phyloP scores from a whole-genome alignment of 2,888 invertebrate genomes.

The Aphodius granarius region DNA sequence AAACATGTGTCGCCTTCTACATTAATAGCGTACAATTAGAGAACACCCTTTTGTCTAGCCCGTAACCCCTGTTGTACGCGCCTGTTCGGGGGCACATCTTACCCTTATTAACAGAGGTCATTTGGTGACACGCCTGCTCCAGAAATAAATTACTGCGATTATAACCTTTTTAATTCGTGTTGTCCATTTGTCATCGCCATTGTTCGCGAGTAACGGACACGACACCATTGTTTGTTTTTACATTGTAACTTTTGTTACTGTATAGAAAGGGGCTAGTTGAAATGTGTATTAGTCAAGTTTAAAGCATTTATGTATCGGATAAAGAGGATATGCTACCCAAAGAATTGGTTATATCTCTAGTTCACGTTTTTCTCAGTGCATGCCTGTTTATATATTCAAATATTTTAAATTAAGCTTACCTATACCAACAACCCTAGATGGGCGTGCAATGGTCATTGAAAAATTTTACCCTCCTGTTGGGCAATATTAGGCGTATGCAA shows the following conservation, averaged over 20 bases:
- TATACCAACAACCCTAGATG: background rate
- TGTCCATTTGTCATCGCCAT: constrained; percentile 53
- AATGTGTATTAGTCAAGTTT: too few relatives aligned
- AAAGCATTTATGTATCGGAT: too few relatives aligned
- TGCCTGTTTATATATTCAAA: too few relatives aligned
- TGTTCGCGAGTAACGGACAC: constrained; percentile 44
- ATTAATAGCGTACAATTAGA: constrained; percentile 33
- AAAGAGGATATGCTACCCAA: too few relatives aligned
- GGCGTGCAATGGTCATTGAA: background rate
- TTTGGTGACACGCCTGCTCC: constrained; percentile 43
- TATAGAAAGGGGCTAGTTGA: background rate
- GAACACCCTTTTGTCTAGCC: constrained; percentile 33
- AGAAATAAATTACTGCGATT: constrained; percentile 46
- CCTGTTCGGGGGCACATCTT: constrained; percentile 44
- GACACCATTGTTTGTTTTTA: constrained; percentile 30
- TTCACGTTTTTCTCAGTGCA: too few relatives aligned
- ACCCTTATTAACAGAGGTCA: constrained; percentile 51
- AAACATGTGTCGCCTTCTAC: constrained; percentile 34
- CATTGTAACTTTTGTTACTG: constrained; percentile 1
- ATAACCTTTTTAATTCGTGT: constrained; percentile 31
- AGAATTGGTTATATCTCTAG: too few relatives aligned
- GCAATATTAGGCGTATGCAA: constrained; percentile 8
- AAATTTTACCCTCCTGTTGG: constrained; percentile 1
- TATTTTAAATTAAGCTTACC: too few relatives aligned
- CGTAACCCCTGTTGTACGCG: constrained; percentile 29